Base-by-base conservation (phyloP, 1,140 invertebrate species). In the Lepidurus couesii region DNA sequence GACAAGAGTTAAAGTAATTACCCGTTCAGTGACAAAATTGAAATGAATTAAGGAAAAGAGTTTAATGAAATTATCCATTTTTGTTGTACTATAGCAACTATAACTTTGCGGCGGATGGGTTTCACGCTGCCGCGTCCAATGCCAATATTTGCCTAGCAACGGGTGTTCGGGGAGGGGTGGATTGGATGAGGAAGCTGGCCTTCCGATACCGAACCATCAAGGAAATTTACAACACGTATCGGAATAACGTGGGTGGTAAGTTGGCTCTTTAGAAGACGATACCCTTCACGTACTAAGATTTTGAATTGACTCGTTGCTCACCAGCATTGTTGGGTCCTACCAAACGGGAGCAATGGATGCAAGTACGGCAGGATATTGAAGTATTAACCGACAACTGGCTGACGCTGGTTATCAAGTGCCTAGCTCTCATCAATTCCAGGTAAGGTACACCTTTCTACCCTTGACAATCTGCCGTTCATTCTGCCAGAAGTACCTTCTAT, bases 201-300 rank as follows among this genome's bases (percentile, higher is more conserved):
- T 98, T 98, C 84, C 88, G 97, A 80, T 98, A 98, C 84, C 87
- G 96, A 79, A 92, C 95, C 84, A 98, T 98, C 82, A 98, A 98
- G 86, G 96, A 98, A 82, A 93, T 95, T 4, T 99, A 98, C 84
- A 96, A 94, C 83, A 94, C 92, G 84, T 97, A 97, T 85, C 90
- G 94, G 78, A 95, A 95, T 85, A 90, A 89, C 84, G 87, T 90
- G 42, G 88, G 88, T 92, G 93, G 94, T 96, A 84, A 87, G 86
- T 74, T 13, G 26, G 80, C 80, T 78, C 80, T 79, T 77, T 76
- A 75, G 77, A 79, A 74, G 42, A 73, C 43, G 77, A 75, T 80
- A 16, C 21, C 0, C 16, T 65, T 73, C 10, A 45, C 2, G 34
- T 73, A 34, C 5, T 42, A 34, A 34, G 16, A 3, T 65, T 73